Conservation (phyloP, 2,113 vertebrate genomes). For the Anolis sagrei region DNA sequence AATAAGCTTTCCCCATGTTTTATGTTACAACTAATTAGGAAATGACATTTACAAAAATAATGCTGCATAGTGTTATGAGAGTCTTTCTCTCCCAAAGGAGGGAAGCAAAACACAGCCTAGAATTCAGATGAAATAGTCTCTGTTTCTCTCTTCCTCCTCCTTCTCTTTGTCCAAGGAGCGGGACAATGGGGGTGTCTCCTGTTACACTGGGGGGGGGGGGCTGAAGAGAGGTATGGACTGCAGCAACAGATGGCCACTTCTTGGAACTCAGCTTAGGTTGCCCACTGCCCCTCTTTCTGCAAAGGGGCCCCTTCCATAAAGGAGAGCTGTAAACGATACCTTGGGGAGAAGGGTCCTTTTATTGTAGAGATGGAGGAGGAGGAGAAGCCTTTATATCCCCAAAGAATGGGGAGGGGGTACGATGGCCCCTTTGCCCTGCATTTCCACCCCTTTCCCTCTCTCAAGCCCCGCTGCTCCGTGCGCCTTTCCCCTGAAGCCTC, state of each 20-base stretch:
- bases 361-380: too few species aligned
- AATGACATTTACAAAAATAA: too few species aligned
- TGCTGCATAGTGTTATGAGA: too few species aligned
- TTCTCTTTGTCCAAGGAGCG: neutral
- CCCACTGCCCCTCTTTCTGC: constrained; percentile 49
- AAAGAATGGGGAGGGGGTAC: neutral
- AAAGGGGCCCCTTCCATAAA: constrained; percentile 66
- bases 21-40: too few species aligned
- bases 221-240: constrained; percentile 29
- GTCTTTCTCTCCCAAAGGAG: too few species aligned
- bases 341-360: constrained; percentile 20
- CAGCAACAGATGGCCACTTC: constrained; percentile 69
- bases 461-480: too few species aligned
- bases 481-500: fast-evolving
- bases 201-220: constrained; percentile 8
- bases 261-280: constrained; percentile 59
- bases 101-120: neutral
- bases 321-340: constrained; percentile 49
- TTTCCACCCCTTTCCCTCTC: neutral
- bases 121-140: neutral
- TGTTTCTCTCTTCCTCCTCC: neutral
- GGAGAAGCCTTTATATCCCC: neutral
- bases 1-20: too few species aligned
- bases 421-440: neutral
- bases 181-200: too few species aligned